Evolutionary conservation across 2,797 vertebrate genomes (phyloP), one percentile per base, ranked within the genome.

Genomic region (Saxicola maurus): DNA sequence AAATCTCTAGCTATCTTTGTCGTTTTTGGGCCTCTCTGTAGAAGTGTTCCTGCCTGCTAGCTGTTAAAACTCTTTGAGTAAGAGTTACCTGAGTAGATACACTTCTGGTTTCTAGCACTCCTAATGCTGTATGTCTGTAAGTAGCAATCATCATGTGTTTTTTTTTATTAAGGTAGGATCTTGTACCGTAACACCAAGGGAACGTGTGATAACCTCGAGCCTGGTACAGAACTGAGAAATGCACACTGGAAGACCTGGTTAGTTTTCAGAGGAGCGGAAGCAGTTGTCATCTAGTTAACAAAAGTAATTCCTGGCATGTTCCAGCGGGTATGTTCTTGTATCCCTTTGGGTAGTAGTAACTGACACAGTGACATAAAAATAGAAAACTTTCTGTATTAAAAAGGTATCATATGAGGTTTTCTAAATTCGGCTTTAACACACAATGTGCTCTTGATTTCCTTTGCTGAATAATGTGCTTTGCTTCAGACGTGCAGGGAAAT

Each of bases 391-490:
- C 1, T 30, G 0, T 79, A 17, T 20, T 11, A 6, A 55, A 38
- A 11, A 16, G 3, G 4, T 46, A 3, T n/a, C 3, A 1, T 16
- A 0, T 2, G 25, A 13, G 18, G 3, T n/a, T 53, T 33, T 23
- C 11, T 25, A 28, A 46, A 27, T 20, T 14, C 0, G 1, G 0
- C 37, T n/a, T 30, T 6, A 57, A 17, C 25, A 24, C 38, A 30
- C 28, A 19, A 24, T 0, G 1, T 30, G 1, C 5, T 46, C 11
- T 49, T 0, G 1, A 8, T 68, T 69, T 60, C 9, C 3, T 68
- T 31, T 0, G 1, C 10, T 61, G 25, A 13, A 17, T 18, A 19
- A 38, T 0, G 0, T 14, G 15, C 28, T 86, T 76, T 68, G 7
- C 18, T 24, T 59, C 17, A 38, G 21, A 9, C 30, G 7, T 0